These are phyloP conservation scores for Cyprinus carpio DNA, from an alignment of 2,113 vertebrate species.

Conservation along the genomic window DNA sequence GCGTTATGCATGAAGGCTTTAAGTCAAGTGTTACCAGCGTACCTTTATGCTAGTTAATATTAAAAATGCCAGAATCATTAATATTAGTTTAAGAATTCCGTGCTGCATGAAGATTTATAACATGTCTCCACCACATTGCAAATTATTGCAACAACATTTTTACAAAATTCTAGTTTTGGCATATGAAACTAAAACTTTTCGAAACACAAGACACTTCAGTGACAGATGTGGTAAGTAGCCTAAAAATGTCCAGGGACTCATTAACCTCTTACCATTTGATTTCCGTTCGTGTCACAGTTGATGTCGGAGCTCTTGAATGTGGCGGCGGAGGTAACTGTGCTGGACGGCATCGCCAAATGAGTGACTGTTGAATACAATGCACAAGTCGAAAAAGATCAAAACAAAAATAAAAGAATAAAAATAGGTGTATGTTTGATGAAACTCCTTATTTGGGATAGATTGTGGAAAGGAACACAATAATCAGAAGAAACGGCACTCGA, in stretches of 20 bases:
- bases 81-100: not conserved
- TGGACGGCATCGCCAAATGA: constrained; percentile 81
- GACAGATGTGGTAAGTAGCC: not conserved
- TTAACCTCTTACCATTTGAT: constrained; percentile 73
- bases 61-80: not conserved
- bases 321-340: constrained; percentile 69
- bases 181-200: not conserved
- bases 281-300: constrained; percentile 66
- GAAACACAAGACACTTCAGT: not conserved
- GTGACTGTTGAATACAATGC: constrained; percentile 47
- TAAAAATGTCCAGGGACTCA: constrained; percentile 26
- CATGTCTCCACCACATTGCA: not conserved
- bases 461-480: constrained; percentile 51
- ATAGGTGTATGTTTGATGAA: constrained; percentile 56
- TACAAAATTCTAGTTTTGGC: not conserved
- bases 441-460: constrained; percentile 67
- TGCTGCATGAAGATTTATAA: not conserved
- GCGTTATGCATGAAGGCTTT: too few species aligned
- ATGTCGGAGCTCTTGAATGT: constrained; percentile 71
- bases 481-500: not conserved
- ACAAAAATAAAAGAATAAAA: constrained; percentile 32
- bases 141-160: not conserved
- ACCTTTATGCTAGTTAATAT: not conserved
- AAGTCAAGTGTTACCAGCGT: too few species aligned
- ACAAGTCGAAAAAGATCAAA: constrained; percentile 59